Conservation (phyloP, 2,113 vertebrate species). For the Paedocypris sp. region DNA sequence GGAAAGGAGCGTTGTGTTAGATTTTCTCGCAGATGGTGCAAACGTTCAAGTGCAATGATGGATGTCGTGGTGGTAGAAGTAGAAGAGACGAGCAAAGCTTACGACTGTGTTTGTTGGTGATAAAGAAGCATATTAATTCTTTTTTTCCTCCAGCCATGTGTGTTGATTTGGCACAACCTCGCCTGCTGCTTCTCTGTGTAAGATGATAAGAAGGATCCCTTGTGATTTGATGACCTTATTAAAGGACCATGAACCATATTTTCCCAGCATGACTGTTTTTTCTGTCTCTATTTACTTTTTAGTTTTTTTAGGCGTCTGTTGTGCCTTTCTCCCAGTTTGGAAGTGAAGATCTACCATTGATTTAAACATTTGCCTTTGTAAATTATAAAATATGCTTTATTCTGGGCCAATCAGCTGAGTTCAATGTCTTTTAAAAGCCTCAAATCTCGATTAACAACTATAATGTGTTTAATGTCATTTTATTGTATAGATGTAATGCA, state of each 20-base stretch:
- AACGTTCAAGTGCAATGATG: slow-evolving; percentile 1
- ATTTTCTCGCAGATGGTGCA: background rate
- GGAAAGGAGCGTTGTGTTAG: slow-evolving; percentile 1
- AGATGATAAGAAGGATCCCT: slow-evolving; percentile 31
- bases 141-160: slow-evolving; percentile 12
- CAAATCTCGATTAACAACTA: too few species aligned
- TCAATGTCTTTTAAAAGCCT: too few species aligned
- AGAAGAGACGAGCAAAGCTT: slow-evolving; percentile 28
- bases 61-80: slow-evolving; percentile 1
- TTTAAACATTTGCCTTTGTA: too few species aligned
- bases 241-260: slow-evolving; percentile 51
- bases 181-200: slow-evolving; percentile 32
- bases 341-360: too few species aligned
- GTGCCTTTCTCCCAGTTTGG: too few species aligned
- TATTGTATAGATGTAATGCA: too few species aligned
- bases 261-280: background rate
- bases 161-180: slow-evolving; percentile 29
- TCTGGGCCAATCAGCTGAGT: too few species aligned
- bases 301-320: too few species aligned
- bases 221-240: slow-evolving; percentile 49
- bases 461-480: too few species aligned
- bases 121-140: slow-evolving; percentile 31
- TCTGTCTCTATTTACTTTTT: background rate
- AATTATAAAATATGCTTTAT: too few species aligned
- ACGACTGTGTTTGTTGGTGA: slow-evolving; percentile 35